Conservation (phyloP, 2,888 invertebrate genomes). For the Galerucella nymphaeae region DNA sequence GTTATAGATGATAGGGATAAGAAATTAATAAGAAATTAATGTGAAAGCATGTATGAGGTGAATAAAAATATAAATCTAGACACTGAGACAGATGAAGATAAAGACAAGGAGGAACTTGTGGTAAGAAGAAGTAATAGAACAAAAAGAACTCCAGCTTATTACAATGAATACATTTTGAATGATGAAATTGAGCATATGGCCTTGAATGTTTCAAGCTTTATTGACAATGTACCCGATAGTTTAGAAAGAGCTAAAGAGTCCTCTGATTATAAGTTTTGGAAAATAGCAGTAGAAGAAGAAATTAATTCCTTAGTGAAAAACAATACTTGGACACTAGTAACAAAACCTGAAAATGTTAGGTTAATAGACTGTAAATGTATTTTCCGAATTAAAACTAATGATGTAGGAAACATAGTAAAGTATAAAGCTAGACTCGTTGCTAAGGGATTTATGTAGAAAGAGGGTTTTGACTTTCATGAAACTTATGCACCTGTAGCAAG, state of each 20-base stretch:
- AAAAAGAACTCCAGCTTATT: constrained; percentile 9
- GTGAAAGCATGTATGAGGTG: constrained; percentile 22
- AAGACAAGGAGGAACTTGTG: constrained; percentile 20
- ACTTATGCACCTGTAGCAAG: no score
- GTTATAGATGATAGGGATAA: no score
- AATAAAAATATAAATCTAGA: constrained; percentile 20
- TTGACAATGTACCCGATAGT: no score
- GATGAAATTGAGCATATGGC: constrained; percentile 21
- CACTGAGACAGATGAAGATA: constrained; percentile 5
- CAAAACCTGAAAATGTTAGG: constrained; percentile 35
- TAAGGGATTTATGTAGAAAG: no score
- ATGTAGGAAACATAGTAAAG: constrained; percentile 31
- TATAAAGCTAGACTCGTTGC: constrained; percentile 42
- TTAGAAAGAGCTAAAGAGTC: no score
- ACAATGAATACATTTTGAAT: constrained; percentile 14
- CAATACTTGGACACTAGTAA: constrained; percentile 39
- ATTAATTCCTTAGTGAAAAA: constrained; percentile 28
- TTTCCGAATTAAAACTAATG: constrained; percentile 33
- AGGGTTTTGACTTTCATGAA: no score
- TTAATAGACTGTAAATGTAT: constrained; percentile 41
- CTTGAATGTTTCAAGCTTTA: no score
- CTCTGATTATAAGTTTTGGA: no score
- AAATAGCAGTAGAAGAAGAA: constrained; percentile 12
- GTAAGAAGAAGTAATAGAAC: constrained; percentile 22
- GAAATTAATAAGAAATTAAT: constrained; percentile 42